Percentiles rank a stretch among this genome's conserved stretches.
Evolutionary conservation across 2,888 invertebrate genomes (phyloP).

Genomic region (Patella ulyssiponensis): DNA sequence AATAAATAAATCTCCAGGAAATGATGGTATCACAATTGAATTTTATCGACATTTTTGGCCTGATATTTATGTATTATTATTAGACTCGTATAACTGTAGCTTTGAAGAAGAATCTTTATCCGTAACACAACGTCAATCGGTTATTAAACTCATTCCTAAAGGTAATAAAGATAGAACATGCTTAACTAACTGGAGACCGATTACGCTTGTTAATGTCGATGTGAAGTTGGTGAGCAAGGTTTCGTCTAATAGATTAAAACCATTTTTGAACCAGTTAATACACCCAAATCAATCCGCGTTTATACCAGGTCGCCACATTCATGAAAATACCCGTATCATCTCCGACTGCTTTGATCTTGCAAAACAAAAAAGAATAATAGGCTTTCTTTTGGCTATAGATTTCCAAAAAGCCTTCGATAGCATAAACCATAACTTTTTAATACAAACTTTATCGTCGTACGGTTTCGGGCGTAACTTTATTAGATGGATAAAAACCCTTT

Average conservation of each 20-base stretch:
- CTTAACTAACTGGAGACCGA: background rate
- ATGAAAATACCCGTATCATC: too few species aligned
- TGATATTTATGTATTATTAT: too few species aligned
- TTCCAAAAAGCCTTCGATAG: slow-evolving; percentile 6
- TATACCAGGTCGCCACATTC: too few species aligned
- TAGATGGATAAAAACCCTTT: background rate
- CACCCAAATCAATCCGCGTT: slow-evolving; percentile 1
- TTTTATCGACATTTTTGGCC: background rate
- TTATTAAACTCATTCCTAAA: too few species aligned
- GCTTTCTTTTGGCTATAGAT: too few species aligned
- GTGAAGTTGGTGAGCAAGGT: background rate
- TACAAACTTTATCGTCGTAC: background rate
- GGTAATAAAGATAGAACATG: too few species aligned
- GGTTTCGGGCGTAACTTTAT: slow-evolving; percentile 2
- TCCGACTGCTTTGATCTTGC: too few species aligned
- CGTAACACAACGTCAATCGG: too few species aligned
- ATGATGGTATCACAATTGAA: background rate
- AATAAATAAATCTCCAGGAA: background rate
- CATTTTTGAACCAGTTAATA: slow-evolving; percentile 7
- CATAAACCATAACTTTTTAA: background rate
- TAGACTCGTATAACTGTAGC: too few species aligned
- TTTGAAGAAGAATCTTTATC: too few species aligned
- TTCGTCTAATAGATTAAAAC: slow-evolving; percentile 5
- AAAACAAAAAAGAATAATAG: too few species aligned
- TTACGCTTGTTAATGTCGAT: slow-evolving; percentile 5